Percentiles rank a stretch among this genome's conserved stretches.
Conservation (phyloP, 1,140 invertebrate species). For the Idris sp. region DNA sequence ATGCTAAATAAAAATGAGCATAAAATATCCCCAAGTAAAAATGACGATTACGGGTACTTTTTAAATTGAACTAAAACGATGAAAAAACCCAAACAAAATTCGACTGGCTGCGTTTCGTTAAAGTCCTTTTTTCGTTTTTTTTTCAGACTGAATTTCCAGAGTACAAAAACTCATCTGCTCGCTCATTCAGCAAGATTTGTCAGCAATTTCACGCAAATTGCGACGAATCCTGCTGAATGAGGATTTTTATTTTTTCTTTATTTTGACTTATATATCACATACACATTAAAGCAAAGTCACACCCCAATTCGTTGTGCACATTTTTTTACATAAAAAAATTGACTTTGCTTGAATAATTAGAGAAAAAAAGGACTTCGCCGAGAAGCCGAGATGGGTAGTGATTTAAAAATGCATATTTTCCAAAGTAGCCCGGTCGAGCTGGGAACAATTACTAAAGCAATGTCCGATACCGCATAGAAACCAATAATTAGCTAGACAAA, state of each 20-base stretch:
- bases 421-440: slow-evolving; percentile 32
- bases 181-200: too few species aligned
- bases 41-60: slow-evolving; percentile 51
- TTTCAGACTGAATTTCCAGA: too few species aligned
- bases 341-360: too few species aligned
- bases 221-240: too few species aligned
- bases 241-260: too few species aligned
- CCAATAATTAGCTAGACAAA: slow-evolving; percentile 64
- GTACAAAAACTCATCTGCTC: too few species aligned
- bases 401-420: slow-evolving; percentile 47
- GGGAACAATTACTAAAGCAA: slow-evolving; percentile 21
- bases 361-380: slow-evolving; percentile 4
- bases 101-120: slow-evolving; percentile 1
- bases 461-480: slow-evolving; percentile 31
- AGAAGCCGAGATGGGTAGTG: too few species aligned
- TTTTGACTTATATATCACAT: too few species aligned
- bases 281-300: too few species aligned
- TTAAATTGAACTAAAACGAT: slow-evolving; percentile 60
- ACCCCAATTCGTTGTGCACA: too few species aligned
- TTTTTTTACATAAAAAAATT: too few species aligned
- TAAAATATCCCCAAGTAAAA: slow-evolving; percentile 27
- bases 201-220: too few species aligned
- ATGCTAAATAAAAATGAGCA: slow-evolving; percentile 33
- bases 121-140: slow-evolving; percentile 3
- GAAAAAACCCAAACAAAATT: slow-evolving; percentile 34